These are phyloP conservation scores for Dicyrtomina minuta DNA, from an alignment of 2,888 invertebrate species.

Conservation along the genomic window DNA sequence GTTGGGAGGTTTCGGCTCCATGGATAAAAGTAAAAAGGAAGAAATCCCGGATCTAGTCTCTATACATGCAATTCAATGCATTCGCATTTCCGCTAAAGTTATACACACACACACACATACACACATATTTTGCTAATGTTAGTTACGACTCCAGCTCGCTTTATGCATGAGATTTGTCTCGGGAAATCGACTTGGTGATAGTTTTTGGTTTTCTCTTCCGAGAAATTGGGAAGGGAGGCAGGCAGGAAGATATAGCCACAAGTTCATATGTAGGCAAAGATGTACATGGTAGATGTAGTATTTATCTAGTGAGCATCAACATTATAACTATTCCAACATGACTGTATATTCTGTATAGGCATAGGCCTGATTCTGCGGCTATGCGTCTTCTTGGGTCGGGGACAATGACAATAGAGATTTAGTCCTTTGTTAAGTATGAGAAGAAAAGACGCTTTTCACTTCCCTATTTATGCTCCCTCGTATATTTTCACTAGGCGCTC, in stretches of 20 bases:
- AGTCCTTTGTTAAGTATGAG: conserved; percentile 37
- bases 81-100: background rate
- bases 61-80: background rate
- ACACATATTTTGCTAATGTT: background rate
- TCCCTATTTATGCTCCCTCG: conserved; percentile 5
- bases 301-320: background rate
- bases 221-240: background rate
- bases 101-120: background rate
- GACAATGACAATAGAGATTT: conserved; percentile 42
- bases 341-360: too few species aligned
- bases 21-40: background rate
- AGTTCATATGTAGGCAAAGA: background rate
- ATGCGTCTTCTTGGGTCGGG: background rate
- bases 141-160: background rate
- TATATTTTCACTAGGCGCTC: background rate
- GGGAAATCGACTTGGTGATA: background rate
- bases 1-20: too few species aligned
- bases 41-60: conserved; percentile 1
- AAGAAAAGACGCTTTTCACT: conserved; percentile 27
- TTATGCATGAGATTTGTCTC: background rate
- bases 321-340: too few species aligned
- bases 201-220: background rate
- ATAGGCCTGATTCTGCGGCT: too few species aligned
- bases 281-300: background rate
- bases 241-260: background rate